These are phyloP conservation scores for Ephestia elutella DNA, from an alignment of 1,140 invertebrate genomes.

Conservation along the genomic window DNA sequence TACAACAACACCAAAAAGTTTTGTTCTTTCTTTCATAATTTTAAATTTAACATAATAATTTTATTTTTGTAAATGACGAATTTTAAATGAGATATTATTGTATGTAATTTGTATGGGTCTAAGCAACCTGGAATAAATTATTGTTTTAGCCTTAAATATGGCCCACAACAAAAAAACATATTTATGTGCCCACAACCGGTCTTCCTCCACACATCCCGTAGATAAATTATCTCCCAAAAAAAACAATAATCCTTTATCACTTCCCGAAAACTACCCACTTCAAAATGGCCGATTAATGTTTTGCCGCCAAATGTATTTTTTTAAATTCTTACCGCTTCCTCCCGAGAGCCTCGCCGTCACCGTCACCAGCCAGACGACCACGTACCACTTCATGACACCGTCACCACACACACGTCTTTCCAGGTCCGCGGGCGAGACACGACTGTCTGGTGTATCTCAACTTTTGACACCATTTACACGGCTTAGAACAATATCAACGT, in stretches of 20 bases:
- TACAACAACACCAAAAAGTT: no score
- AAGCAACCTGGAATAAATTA: no score
- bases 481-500: no score
- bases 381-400: neutral
- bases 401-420: neutral
- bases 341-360: neutral
- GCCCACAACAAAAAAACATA: neutral
- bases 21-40: no score
- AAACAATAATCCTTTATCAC: neutral
- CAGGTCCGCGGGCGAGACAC: neutral
- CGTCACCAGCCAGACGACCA: neutral
- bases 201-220: neutral
- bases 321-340: neutral
- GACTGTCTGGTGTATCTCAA: neutral
- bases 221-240: neutral
- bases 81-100: no score
- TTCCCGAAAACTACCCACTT: neutral
- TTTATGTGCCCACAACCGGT: no score
- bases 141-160: no score
- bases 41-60: no score
- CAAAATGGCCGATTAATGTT: neutral
- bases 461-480: neutral
- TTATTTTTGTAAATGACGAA: no score
- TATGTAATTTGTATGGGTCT: no score
- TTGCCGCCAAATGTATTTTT: neutral